Evolutionary conservation across 1,140 invertebrate genomes (phyloP).

Genomic region (Ips typographus): DNA sequence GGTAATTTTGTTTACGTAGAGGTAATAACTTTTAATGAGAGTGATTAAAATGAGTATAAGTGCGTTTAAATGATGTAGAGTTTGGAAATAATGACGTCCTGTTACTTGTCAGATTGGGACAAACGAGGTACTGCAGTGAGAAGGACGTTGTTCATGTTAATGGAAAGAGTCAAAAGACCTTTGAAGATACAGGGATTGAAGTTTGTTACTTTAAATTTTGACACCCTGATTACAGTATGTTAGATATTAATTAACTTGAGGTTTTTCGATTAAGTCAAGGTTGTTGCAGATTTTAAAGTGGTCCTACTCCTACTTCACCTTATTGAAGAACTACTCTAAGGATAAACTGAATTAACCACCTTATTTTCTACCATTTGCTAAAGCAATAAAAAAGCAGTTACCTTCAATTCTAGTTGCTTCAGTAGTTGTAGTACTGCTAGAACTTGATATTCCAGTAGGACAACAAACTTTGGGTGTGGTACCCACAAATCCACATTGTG

Average conservation of each 20-base stretch:
- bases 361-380: too few relatives aligned
- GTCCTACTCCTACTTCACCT: constrained; percentile 30
- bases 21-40: constrained; percentile 5
- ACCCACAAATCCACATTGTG: constrained; percentile 59
- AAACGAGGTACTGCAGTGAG: constrained; percentile 30
- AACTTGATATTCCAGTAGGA: constrained; percentile 43
- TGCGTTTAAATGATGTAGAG: constrained; percentile 29
- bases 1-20: constrained; percentile 46
- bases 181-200: constrained; percentile 39
- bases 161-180: constrained; percentile 42
- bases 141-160: constrained; percentile 40
- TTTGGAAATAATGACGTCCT: constrained; percentile 36
- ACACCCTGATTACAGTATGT: constrained; percentile 17
- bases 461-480: constrained; percentile 56
- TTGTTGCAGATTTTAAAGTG: constrained; percentile 28
- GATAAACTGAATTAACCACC: background rate
- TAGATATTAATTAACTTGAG: background rate
- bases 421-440: constrained; percentile 47
- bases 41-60: background rate
- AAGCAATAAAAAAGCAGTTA: background rate
- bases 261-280: background rate
- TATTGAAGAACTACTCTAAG: constrained; percentile 16
- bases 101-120: constrained; percentile 41
- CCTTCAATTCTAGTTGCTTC: background rate
- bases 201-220: constrained; percentile 10